A percentile compares a stretch with the other conserved stretches of the same genome.
Evolutionary conservation across 2,797 vertebrate species (phyloP).

Genomic region (Rhinatrema bivittatum): DNA sequence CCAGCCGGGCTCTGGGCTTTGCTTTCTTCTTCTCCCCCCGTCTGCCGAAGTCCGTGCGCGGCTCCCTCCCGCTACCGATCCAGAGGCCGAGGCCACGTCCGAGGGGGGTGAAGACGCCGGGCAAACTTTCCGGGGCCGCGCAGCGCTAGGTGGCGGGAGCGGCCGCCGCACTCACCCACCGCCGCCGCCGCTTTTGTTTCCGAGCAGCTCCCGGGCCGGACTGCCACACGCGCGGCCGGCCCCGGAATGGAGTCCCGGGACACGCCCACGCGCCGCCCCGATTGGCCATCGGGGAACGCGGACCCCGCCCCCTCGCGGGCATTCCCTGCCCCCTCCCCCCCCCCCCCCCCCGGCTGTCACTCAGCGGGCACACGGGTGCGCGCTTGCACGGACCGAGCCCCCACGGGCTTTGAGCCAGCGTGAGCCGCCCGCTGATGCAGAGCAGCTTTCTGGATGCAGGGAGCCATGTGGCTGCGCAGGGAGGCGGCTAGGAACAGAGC

Average conservation of each 20-base stretch:
- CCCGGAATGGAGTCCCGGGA: neutral
- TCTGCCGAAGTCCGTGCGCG: too few relatives aligned
- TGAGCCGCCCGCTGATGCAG: too few relatives aligned
- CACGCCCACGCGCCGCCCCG: slow-evolving; percentile 3
- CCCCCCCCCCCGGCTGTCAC: slow-evolving; percentile 43
- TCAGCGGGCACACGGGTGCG: slow-evolving; percentile 54
- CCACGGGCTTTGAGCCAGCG: too few relatives aligned
- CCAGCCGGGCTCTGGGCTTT: slow-evolving; percentile 49
- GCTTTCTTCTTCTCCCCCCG: slow-evolving; percentile 77
- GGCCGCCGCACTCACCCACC: too few relatives aligned
- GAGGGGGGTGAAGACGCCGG: slow-evolving; percentile 20
- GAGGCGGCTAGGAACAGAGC: too few relatives aligned
- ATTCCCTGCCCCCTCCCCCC: slow-evolving; percentile 25
- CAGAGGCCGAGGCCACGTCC: slow-evolving; percentile 45
- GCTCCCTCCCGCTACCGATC: slow-evolving; percentile 55
- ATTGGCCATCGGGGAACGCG: slow-evolving; percentile 21
- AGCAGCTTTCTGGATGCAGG: too few relatives aligned
- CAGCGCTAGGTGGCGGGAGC: slow-evolving; percentile 1
- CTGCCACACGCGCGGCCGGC: neutral
- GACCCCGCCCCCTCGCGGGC: slow-evolving; percentile 22
- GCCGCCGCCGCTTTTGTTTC: too few relatives aligned
- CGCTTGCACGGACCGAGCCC: too few relatives aligned
- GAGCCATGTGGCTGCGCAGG: too few relatives aligned
- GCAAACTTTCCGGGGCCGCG: too few relatives aligned
- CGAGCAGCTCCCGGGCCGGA: too few relatives aligned